phyloP scores from a whole-genome alignment of 2,113 vertebrate species.

The Tragelaphus scriptus region DNA sequence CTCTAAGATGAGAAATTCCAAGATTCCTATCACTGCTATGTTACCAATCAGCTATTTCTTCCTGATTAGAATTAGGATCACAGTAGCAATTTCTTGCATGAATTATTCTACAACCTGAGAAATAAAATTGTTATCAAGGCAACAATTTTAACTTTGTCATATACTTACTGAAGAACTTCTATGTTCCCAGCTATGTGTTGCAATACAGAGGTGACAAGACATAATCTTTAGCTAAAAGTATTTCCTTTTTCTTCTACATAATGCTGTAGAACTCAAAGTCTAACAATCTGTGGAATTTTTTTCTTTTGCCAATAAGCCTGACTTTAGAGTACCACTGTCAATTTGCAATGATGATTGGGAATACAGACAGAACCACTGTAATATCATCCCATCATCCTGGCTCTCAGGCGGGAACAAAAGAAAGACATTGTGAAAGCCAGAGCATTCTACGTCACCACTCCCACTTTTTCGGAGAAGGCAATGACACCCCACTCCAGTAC shows the following conservation, averaged over 20 bases:
- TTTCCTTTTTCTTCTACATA: neutral
- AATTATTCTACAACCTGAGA: slow-evolving; percentile 31
- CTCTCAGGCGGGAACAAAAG: slow-evolving; percentile 7
- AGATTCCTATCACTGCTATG: slow-evolving; percentile 4
- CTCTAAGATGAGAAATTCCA: slow-evolving; percentile 17
- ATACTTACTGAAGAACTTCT: neutral
- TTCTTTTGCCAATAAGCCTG: neutral
- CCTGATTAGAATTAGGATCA: slow-evolving; percentile 15
- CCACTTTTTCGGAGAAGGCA: neutral
- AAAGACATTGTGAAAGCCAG: slow-evolving; percentile 16
- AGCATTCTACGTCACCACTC: neutral
- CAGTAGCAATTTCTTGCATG: slow-evolving; percentile 25
- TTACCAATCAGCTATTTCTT: slow-evolving; percentile 16
- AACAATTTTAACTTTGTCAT: slow-evolving; percentile 45
- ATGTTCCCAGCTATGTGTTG: slow-evolving; percentile 7
- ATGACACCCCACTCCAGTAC: too few species aligned
- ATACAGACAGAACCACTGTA: slow-evolving; percentile 8
- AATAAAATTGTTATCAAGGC: slow-evolving; percentile 40
- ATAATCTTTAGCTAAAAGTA: slow-evolving; percentile 10
- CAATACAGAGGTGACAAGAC: neutral
- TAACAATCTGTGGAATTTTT: neutral
- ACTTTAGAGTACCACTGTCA: neutral
- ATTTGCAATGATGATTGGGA: neutral
- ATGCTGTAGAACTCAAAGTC: neutral
- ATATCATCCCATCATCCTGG: neutral